Conservation (phyloP, 2,113 vertebrate genomes). For the Eolophus roseicapilla region DNA sequence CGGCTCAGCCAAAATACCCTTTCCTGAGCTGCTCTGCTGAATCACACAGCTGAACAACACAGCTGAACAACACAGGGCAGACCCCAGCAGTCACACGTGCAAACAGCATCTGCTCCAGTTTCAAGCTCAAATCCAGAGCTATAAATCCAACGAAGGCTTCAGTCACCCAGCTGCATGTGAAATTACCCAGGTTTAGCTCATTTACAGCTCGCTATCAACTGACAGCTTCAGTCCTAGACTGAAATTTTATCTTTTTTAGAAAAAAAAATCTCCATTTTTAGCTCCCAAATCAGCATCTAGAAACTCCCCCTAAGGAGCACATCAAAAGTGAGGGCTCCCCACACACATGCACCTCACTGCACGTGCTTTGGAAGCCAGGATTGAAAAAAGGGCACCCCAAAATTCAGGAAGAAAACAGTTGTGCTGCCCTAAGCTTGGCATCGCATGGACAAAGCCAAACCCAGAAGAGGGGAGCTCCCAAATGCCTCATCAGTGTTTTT, state of each 20-base stretch:
- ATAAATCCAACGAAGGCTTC: background rate
- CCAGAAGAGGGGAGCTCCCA: background rate
- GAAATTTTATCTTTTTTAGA: background rate
- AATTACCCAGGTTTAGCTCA: background rate
- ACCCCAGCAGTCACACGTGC: background rate
- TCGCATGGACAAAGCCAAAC: rapidly evolving
- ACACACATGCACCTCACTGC: rapidly evolving
- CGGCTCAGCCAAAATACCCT: background rate
- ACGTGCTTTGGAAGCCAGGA: background rate
- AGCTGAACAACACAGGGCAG: rapidly evolving
- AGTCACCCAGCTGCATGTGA: rapidly evolving
- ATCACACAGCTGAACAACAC: rapidly evolving
- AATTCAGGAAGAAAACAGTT: background rate
- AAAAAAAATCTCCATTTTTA: background rate
- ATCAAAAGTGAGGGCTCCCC: background rate
- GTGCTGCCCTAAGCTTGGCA: background rate
- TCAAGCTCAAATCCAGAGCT: background rate
- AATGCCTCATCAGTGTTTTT: background rate
- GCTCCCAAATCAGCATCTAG: background rate
- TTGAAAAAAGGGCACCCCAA: background rate
- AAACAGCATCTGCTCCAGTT: background rate
- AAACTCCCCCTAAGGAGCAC: background rate
- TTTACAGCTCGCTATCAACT: background rate
- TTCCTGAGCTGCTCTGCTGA: background rate
- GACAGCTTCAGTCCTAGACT: background rate